Percentiles rank a stretch among this genome's conserved stretches.
phyloP scores from a whole-genome alignment of 2,113 vertebrate species.

The Microcebus jonahi region DNA sequence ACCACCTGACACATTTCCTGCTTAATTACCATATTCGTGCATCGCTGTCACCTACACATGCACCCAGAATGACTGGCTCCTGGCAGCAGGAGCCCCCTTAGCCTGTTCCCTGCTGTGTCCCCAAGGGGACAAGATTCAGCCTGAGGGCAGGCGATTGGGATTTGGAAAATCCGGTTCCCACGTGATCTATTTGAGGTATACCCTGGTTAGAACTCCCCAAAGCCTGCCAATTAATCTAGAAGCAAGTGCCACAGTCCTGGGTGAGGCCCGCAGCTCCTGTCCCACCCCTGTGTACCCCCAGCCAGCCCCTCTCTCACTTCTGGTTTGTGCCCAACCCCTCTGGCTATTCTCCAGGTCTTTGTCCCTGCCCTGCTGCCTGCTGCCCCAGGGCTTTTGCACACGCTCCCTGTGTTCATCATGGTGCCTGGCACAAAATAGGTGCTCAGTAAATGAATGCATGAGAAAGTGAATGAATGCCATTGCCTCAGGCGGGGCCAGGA shows the following conservation, averaged over 20 bases:
- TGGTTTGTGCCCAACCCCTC: background rate
- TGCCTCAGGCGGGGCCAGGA: background rate
- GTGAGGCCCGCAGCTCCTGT: background rate
- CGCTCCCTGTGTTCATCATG: background rate
- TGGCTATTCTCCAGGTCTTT: background rate
- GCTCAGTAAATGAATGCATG: background rate
- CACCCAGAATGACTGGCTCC: background rate
- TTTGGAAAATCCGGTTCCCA: background rate
- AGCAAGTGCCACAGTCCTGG: background rate
- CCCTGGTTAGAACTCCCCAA: background rate
- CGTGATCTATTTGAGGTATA: background rate
- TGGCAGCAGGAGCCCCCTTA: background rate
- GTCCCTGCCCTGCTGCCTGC: background rate
- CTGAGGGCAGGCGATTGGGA: background rate
- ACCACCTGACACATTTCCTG: background rate
- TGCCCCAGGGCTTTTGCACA: background rate
- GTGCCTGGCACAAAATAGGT: background rate
- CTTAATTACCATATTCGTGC: background rate
- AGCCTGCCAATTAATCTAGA: background rate
- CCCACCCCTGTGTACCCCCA: background rate
- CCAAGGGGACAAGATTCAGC: background rate
- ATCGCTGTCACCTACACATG: too few relatives aligned
- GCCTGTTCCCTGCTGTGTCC: background rate
- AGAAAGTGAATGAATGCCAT: background rate
- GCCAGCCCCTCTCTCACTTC: background rate